Evolutionary conservation across 2,888 invertebrate genomes (phyloP).

Genomic region (Salticus scenicus): DNA sequence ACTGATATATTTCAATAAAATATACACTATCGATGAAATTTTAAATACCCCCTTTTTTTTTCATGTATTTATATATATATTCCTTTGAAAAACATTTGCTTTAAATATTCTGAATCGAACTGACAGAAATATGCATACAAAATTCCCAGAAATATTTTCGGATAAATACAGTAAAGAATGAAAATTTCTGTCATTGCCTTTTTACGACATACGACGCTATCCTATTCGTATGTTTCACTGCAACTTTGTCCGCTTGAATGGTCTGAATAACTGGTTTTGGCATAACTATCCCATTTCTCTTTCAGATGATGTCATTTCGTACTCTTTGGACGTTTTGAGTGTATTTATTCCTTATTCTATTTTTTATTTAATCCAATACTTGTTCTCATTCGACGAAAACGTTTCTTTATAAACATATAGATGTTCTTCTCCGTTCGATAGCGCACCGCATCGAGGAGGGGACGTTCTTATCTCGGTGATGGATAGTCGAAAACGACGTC

Average conservation of each 20-base stretch:
- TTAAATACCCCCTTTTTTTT: no score
- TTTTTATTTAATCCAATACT: conserved; percentile 55
- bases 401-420: conserved; percentile 39
- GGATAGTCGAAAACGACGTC: conserved; percentile 43
- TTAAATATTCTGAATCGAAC: conserved; percentile 3
- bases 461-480: conserved; percentile 39
- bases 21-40: no score
- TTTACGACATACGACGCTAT: conserved; percentile 63
- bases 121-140: background rate
- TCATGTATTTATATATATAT: no score
- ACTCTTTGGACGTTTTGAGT: conserved; percentile 6
- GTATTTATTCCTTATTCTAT: conserved; percentile 50
- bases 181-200: conserved; percentile 64
- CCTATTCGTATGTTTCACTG: conserved; percentile 47
- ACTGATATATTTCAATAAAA: no score
- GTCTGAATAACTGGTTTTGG: conserved; percentile 63
- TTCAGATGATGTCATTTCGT: conserved; percentile 57
- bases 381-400: conserved; percentile 34
- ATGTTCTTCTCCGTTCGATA: conserved; percentile 33
- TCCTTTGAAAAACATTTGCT: conserved; percentile 25
- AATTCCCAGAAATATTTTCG: conserved; percentile 45
- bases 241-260: conserved; percentile 38
- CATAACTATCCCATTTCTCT: conserved; percentile 67
- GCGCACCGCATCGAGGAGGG: background rate
- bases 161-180: conserved; percentile 49